A percentile compares a stretch with the other conserved stretches of the same genome.
phyloP scores from a whole-genome alignment of 2,797 vertebrate genomes.

The Setipinna tenuifilis region DNA sequence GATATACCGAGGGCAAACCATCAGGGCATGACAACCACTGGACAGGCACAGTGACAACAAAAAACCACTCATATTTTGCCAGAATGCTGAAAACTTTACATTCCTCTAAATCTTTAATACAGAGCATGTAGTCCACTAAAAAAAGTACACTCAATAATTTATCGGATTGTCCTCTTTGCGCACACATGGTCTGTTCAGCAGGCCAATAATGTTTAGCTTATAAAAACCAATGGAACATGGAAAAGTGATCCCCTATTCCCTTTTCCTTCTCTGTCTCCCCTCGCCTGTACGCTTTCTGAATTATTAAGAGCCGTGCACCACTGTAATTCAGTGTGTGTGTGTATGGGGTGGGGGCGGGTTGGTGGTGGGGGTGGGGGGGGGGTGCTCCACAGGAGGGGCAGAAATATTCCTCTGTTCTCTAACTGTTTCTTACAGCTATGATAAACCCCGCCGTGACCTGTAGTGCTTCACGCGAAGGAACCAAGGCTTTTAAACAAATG shows the following conservation, averaged over 20 bases:
- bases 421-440: not conserved
- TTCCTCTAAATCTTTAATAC: slow-evolving; percentile 39
- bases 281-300: slow-evolving; percentile 26
- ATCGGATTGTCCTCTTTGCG: not conserved
- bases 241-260: not conserved
- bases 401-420: not conserved
- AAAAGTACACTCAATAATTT: not conserved
- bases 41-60: slow-evolving; percentile 4
- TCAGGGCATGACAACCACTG: slow-evolving; percentile 42
- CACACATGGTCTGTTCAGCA: slow-evolving; percentile 8
- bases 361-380: too few relatives aligned
- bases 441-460: not conserved
- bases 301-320: slow-evolving; percentile 31
- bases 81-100: not conserved
- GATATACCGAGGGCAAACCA: slow-evolving; percentile 67
- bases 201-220: slow-evolving; percentile 25
- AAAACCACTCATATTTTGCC: slow-evolving; percentile 7
- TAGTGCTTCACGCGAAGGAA: not conserved
- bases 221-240: slow-evolving; percentile 26
- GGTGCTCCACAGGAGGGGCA: not conserved
- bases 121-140: slow-evolving; percentile 44
- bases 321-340: not conserved
- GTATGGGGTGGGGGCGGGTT: not conserved
- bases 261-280: not conserved
- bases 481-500: not conserved